These are phyloP conservation scores for Chelonus formosanus DNA, from an alignment of 2,888 invertebrate species.

Conservation along the genomic window DNA sequence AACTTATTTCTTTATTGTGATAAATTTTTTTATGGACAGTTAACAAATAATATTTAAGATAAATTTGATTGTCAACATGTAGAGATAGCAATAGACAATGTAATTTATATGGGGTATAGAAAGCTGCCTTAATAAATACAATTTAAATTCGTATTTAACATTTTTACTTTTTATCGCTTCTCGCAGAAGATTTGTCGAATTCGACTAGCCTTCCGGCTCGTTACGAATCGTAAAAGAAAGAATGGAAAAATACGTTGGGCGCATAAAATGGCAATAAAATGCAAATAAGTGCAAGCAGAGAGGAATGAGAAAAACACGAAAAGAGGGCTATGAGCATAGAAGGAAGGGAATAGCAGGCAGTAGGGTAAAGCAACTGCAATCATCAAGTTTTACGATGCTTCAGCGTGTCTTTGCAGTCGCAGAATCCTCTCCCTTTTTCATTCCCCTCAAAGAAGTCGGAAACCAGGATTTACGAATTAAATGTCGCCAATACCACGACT, in stretches of 20 bases:
- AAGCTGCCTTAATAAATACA: neutral
- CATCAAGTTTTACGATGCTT: conserved; percentile 44
- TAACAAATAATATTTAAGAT: too few relatives aligned
- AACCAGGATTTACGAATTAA: conserved; percentile 35
- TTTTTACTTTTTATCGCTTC: conserved; percentile 14
- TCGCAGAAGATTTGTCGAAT: conserved; percentile 31
- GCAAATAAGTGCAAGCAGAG: conserved; percentile 41
- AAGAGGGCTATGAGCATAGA: conserved; percentile 19
- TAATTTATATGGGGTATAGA: too few relatives aligned
- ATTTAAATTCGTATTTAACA: conserved; percentile 2
- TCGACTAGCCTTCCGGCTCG: conserved; percentile 32
- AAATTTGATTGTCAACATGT: too few relatives aligned
- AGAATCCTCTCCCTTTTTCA: conserved; percentile 24
- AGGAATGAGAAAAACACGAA: conserved; percentile 10
- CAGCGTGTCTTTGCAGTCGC: conserved; percentile 37
- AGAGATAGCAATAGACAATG: too few relatives aligned
- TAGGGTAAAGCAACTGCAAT: conserved; percentile 39
- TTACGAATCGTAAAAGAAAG: conserved; percentile 30
- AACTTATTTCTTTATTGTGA: too few relatives aligned
- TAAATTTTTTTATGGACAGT: too few relatives aligned
- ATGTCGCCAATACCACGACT: conserved; percentile 20
- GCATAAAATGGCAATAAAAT: conserved; percentile 47
- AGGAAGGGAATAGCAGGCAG: conserved; percentile 16
- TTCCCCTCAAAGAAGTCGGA: neutral
- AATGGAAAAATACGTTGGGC: conserved; percentile 32